Percentiles rank a stretch among this genome's conserved stretches.
Evolutionary conservation across 2,113 vertebrate genomes (phyloP).

Genomic region (Turdus rufiventris): DNA sequence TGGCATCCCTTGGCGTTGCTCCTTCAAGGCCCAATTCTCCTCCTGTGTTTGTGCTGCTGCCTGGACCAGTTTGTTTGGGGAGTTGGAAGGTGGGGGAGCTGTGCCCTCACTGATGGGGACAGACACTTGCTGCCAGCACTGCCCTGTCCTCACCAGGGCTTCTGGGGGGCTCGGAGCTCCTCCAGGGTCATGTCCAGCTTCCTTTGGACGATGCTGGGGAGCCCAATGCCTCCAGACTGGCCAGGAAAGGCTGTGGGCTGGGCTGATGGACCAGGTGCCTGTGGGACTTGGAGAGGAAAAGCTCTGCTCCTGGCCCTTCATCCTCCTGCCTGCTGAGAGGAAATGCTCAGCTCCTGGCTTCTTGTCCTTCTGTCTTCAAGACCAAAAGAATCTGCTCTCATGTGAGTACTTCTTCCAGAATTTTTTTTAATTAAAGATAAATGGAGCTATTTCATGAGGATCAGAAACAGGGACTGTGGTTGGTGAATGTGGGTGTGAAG

Average conservation of each 20-base stretch:
- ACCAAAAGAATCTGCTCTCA: not conserved
- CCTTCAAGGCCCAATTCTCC: not conserved
- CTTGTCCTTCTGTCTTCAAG: not conserved
- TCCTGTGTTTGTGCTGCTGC: not conserved
- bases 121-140: not conserved
- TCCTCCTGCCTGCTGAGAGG: not conserved
- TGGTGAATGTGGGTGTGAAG: not conserved
- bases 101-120: not conserved
- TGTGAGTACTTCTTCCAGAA: not conserved
- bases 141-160: not conserved
- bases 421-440: not conserved
- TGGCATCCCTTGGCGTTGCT: not conserved
- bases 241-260: not conserved
- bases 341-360: not conserved
- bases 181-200: accelerated
- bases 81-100: not conserved
- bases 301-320: not conserved
- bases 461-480: not conserved
- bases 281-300: not conserved
- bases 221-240: not conserved
- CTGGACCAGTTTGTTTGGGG: not conserved
- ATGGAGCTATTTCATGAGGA: not conserved
- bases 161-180: not conserved
- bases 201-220: not conserved
- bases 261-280: not conserved